Base-by-base conservation (phyloP, 2,113 vertebrate genomes). In the Athene noctua region DNA sequence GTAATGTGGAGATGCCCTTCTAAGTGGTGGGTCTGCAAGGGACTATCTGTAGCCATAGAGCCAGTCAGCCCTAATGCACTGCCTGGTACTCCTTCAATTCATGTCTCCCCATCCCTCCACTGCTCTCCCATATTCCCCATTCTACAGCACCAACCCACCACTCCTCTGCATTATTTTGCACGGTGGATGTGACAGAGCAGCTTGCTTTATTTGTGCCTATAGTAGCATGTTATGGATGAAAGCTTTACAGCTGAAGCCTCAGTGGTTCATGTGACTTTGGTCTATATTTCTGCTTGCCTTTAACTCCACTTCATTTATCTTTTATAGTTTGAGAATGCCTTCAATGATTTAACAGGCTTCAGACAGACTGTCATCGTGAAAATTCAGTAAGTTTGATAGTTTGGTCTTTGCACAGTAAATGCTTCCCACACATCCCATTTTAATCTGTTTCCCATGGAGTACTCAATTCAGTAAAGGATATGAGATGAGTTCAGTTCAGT, bases 331-430 rank as follows among this genome's bases (percentile, higher is more conserved):
- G 0, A 0, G 0, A 0, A 0, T 0, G 8, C 4, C 58, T 67
- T 98, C 5, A 0, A 0, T 0, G 0, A 0, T 2, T 2, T 13
- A 1, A 0, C 0, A 1, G 22, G 1, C 16, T 97, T 52, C 26
- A 1, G 0, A 10, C 25, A 96, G 80, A 98, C 97, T 6, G 6
- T 96, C 63, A 97, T 98, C 3, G 0, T 10, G 42, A 4, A 40
- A 55, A 55, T 98, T n/a, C 32, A 36, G 98, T 98, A 96, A 98
- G 98, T 97, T 57, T 65, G 18, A n/a, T 3, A 1, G 51, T 25
- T 88, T 19, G 2, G 1, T 36, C 80, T 86, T 91, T 74, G 52
- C 46, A 63, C 18, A 46, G 20, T 32, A 17, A 3, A 4, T 72
- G 15, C 17, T 92, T 68, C 49, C 26, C 42, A 55, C 30, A 73